Evolutionary conservation across 2,113 vertebrate genomes (phyloP).

Genomic region (Oreochromis aureus): DNA sequence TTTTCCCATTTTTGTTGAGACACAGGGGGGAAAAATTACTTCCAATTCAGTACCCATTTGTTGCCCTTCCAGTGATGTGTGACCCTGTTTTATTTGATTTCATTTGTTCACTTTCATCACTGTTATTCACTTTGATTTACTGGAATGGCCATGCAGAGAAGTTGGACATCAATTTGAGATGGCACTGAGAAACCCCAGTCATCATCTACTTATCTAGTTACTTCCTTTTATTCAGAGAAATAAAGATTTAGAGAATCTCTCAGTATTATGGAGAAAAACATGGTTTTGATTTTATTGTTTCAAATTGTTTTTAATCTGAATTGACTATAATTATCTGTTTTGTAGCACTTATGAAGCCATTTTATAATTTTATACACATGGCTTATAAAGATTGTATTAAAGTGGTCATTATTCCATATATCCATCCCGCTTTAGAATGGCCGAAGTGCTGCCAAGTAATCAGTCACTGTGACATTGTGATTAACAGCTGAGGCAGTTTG

Average conservation of each 20-base stretch:
- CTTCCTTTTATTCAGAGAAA: neutral
- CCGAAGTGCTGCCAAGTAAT: constrained; percentile 30
- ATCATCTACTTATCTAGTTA: constrained; percentile 24
- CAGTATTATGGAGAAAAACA: neutral
- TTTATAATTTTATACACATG: neutral
- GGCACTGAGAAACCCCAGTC: constrained; percentile 47
- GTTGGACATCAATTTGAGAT: constrained; percentile 55
- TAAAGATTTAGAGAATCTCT: neutral
- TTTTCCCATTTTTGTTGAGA: constrained; percentile 63
- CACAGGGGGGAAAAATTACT: constrained; percentile 62
- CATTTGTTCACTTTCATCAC: constrained; percentile 78
- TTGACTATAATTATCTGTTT: neutral
- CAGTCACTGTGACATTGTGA: constrained; percentile 45
- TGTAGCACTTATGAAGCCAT: neutral
- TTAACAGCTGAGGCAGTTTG: constrained; percentile 20
- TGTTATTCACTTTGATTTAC: constrained; percentile 69
- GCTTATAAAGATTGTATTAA: neutral
- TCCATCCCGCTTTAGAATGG: neutral
- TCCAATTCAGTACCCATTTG: constrained; percentile 76
- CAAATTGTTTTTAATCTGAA: neutral
- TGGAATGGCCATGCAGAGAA: constrained; percentile 48
- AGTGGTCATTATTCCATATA: neutral
- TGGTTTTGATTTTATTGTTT: neutral
- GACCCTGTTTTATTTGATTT: constrained; percentile 80
- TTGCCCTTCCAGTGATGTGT: constrained; percentile 79